Percentiles rank a stretch among this genome's conserved stretches.
Evolutionary conservation across 1,140 invertebrate species (phyloP).

Genomic region (Anastrepha ludens): DNA sequence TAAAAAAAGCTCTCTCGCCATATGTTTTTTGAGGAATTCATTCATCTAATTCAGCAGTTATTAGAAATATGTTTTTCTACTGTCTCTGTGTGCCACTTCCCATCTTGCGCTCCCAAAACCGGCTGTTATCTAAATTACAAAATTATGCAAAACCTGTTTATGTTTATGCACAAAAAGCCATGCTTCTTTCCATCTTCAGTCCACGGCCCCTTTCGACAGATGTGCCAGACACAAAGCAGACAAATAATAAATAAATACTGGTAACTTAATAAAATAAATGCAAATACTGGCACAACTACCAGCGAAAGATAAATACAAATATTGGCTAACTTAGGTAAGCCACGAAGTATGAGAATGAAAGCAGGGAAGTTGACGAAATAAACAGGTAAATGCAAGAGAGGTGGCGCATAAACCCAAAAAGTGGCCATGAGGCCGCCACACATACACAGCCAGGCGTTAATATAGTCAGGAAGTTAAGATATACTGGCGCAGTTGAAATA

Average conservation of each 20-base stretch:
- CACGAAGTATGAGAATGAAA: neutral
- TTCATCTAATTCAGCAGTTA: no score
- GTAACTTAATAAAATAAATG: neutral
- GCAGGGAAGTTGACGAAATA: neutral
- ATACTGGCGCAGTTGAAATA: neutral
- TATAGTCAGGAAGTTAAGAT: neutral
- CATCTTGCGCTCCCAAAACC: no score
- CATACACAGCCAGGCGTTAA: neutral
- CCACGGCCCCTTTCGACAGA: neutral
- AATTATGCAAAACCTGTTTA: no score
- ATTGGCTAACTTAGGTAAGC: neutral
- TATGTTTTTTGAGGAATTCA: no score
- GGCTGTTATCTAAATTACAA: no score
- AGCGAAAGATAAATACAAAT: slow-evolving; percentile 3
- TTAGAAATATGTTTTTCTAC: no score
- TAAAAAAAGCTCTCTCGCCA: no score
- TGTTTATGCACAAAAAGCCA: no score
- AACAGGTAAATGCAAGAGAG: neutral
- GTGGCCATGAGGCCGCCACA: neutral
- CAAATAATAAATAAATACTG: neutral
- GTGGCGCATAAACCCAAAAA: neutral
- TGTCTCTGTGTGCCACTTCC: no score
- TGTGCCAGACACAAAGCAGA: neutral
- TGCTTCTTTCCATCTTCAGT: no score
- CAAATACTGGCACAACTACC: neutral